A percentile compares a stretch with the other conserved stretches of the same genome.
Conservation (phyloP, 2,888 invertebrate genomes). For the Orchestes rusci region DNA sequence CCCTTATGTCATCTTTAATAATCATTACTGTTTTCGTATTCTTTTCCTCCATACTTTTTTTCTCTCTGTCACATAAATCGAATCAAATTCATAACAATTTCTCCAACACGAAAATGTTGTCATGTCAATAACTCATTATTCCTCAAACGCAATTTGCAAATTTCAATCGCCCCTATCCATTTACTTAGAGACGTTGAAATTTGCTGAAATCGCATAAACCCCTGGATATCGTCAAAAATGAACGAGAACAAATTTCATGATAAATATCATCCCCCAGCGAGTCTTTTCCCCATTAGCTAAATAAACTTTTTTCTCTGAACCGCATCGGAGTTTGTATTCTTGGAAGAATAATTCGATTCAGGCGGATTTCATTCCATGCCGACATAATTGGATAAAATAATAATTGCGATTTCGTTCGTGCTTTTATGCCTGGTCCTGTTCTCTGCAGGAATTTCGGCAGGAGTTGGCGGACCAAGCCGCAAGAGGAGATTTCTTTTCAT, state of each 20-base stretch:
- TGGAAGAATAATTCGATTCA: slow-evolving; percentile 37
- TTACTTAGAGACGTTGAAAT: no score
- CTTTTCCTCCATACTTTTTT: no score
- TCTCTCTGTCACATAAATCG: no score
- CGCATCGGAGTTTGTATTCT: slow-evolving; percentile 27
- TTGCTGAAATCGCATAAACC: slow-evolving; percentile 8
- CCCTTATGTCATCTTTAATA: no score
- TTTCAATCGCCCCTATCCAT: no score
- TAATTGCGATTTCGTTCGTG: slow-evolving; percentile 33
- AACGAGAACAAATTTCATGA: slow-evolving; percentile 17
- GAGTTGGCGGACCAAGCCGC: slow-evolving; percentile 12
- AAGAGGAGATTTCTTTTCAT: slow-evolving; percentile 21
- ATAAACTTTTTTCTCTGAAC: slow-evolving; percentile 20
- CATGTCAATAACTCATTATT: no score
- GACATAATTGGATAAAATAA: slow-evolving; percentile 40
- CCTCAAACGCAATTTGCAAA: no score
- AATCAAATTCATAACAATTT: no score
- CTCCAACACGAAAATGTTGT: no score
- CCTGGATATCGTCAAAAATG: slow-evolving; percentile 12
- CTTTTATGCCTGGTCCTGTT: slow-evolving; percentile 25
- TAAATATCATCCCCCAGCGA: slow-evolving; percentile 17
- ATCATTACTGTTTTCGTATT: no score
- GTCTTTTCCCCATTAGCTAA: slow-evolving; percentile 21
- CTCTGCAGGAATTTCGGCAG: slow-evolving; percentile 18
- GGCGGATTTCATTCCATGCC: slow-evolving; percentile 36